Percentiles rank a stretch among this genome's conserved stretches.
phyloP scores from a whole-genome alignment of 2,888 invertebrate species.

The Oconnorella tubifera region DNA sequence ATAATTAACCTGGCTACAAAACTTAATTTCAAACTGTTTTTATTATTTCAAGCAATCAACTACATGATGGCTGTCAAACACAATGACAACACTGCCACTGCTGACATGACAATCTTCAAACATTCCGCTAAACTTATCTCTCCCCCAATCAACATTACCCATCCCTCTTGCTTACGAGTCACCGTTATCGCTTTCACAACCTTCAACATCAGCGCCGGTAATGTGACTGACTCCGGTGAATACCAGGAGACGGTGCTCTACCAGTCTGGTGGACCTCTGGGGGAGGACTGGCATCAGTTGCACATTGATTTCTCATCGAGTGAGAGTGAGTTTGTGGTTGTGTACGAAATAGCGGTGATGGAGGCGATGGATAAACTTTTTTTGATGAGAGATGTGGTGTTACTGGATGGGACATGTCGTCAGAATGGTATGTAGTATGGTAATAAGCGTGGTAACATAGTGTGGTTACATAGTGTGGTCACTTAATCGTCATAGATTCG shows the following conservation, averaged over 20 bases:
- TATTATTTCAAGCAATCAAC: background rate
- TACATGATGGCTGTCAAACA: background rate
- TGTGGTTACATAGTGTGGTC: too few species aligned
- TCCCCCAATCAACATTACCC: conserved; percentile 9
- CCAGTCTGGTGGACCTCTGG: conserved; percentile 8
- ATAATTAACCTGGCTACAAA: too few species aligned
- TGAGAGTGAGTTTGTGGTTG: background rate
- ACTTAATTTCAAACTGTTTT: background rate
- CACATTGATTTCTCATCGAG: conserved; percentile 1
- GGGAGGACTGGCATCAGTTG: conserved; percentile 19
- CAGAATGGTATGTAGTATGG: background rate
- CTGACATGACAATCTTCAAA: background rate
- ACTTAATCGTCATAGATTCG: too few species aligned
- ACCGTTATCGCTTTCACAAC: conserved; percentile 9
- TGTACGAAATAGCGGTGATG: background rate
- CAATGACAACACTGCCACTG: background rate
- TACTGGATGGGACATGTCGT: conserved; percentile 10
- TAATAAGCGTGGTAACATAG: too few species aligned
- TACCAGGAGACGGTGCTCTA: conserved; percentile 14
- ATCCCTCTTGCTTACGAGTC: conserved; percentile 9
- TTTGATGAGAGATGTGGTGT: conserved; percentile 5
- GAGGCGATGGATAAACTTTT: background rate
- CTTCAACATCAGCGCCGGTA: conserved; percentile 16
- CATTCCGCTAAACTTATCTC: conserved; percentile 18
- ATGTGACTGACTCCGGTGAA: background rate